Evolutionary conservation across 2,113 vertebrate species (phyloP).

Genomic region (Paraplagusia blochii): DNA sequence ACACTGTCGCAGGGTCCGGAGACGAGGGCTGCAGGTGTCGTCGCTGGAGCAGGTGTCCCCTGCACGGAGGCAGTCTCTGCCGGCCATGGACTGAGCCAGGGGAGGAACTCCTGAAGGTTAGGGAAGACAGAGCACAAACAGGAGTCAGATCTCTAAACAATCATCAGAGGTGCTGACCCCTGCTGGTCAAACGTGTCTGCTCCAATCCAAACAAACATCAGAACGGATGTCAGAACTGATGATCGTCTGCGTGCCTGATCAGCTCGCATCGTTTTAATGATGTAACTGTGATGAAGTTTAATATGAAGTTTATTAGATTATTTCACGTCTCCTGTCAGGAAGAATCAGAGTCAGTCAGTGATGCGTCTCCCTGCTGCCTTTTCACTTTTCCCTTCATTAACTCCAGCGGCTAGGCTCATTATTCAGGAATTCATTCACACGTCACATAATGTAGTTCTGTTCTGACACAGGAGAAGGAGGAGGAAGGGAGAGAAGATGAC

Average conservation of each 20-base stretch:
- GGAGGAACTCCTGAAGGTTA: slow-evolving; percentile 63
- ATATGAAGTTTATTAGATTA: slow-evolving; percentile 16
- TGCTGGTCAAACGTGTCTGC: no score
- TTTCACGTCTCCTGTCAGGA: slow-evolving; percentile 15
- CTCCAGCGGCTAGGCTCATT: slow-evolving; percentile 15
- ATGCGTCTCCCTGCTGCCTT: slow-evolving; percentile 9
- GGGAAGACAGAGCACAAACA: slow-evolving; percentile 3
- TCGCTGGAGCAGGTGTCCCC: slow-evolving; percentile 86
- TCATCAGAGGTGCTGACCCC: no score
- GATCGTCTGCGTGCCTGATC: not conserved
- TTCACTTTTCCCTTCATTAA: slow-evolving; percentile 19
- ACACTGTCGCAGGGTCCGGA: slow-evolving; percentile 89
- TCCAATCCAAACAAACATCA: slow-evolving; percentile 8
- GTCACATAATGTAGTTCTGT: slow-evolving; percentile 45
- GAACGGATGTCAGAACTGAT: slow-evolving; percentile 2
- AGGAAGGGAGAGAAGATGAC: not conserved
- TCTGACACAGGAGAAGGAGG: slow-evolving; percentile 15
- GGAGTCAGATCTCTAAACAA: no score
- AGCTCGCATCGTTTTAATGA: not conserved
- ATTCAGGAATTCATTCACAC: slow-evolving; percentile 53
- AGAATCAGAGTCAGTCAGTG: slow-evolving; percentile 12
- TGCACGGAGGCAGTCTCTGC: slow-evolving; percentile 85
- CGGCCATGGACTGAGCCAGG: slow-evolving; percentile 48
- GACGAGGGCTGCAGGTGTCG: slow-evolving; percentile 86
- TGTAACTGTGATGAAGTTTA: slow-evolving; percentile 11